phyloP scores from a whole-genome alignment of 37 sponge, comb jelly and placozoan species.

The Oscarella lobularis region DNA sequence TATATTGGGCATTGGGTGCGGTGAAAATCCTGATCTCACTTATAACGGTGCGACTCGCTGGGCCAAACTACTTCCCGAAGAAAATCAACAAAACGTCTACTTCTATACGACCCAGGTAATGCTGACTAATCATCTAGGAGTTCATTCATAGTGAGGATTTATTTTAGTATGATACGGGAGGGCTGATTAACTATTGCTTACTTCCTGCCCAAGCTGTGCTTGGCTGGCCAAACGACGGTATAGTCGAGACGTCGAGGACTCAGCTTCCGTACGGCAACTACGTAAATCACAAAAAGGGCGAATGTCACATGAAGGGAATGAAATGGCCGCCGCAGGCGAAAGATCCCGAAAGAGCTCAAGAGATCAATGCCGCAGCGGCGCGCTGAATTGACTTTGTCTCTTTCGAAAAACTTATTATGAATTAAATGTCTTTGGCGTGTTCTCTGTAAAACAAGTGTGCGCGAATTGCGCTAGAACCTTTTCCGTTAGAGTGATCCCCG shows the following conservation, averaged over 20 bases:
- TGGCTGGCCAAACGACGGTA: conserved; percentile 31
- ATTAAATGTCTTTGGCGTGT: too few relatives aligned
- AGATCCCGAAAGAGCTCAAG: not conserved
- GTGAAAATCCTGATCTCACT: conserved; percentile 24
- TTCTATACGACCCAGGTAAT: conserved; percentile 32
- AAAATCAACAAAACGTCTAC: conserved; percentile 20
- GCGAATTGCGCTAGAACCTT: too few relatives aligned
- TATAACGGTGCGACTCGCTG: conserved; percentile 24
- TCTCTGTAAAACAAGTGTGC: too few relatives aligned
- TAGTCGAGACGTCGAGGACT: conserved; percentile 24
- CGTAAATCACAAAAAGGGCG: conserved; percentile 1
- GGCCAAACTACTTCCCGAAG: conserved; percentile 16
- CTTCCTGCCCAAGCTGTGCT: conserved; percentile 9
- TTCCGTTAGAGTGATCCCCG: too few relatives aligned
- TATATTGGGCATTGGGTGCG: conserved; percentile 30
- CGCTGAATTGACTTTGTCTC: conserved; percentile 9
- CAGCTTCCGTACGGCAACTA: conserved; percentile 11
- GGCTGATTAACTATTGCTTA: conserved; percentile 9
- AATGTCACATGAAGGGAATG: conserved; percentile 40
- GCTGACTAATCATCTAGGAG: not conserved
- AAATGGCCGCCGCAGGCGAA: conserved; percentile 25
- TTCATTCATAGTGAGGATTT: not conserved
- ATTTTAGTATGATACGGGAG: not conserved
- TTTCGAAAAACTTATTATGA: too few relatives aligned
- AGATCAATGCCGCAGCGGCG: conserved; percentile 18